phyloP scores from a whole-genome alignment of 2,113 vertebrate species.

The Hippopotamus amphibius region DNA sequence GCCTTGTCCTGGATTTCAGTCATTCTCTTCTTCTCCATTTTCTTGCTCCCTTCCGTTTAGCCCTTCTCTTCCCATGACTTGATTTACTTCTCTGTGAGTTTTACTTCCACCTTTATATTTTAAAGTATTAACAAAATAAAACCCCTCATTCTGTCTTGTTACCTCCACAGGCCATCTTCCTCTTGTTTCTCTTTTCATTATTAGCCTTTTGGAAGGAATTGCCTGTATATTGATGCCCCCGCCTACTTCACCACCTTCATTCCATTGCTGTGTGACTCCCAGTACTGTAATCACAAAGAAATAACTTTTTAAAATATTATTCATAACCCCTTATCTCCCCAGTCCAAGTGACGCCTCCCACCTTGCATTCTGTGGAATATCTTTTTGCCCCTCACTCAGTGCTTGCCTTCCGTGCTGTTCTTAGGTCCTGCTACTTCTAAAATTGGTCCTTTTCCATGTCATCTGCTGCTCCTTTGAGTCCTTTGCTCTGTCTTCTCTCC shows the following conservation, averaged over 20 bases:
- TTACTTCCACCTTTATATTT: not conserved
- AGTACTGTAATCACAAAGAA: not conserved
- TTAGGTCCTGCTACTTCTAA: not conserved
- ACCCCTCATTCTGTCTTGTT: not conserved
- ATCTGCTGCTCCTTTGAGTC: not conserved
- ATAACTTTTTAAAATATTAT: not conserved
- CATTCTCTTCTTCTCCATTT: not conserved
- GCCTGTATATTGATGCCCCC: rapidly evolving
- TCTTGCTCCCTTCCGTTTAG: not conserved
- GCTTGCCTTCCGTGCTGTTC: not conserved
- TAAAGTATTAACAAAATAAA: not conserved
- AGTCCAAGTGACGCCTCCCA: not conserved
- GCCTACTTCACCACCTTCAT: not conserved
- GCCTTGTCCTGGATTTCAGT: not conserved
- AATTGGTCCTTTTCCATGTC: not conserved
- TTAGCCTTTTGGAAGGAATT: not conserved
- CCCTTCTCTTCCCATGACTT: not conserved
- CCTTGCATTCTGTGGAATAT: not conserved
- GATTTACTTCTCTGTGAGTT: not conserved
- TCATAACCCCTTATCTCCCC: not conserved
- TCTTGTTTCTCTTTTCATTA: not conserved
- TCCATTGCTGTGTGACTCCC: not conserved
- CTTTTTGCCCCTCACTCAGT: not conserved
- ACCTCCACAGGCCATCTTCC: not conserved
- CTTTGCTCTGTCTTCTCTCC: not conserved